phyloP scores from a whole-genome alignment of 2,113 vertebrate genomes.

The Carlito syrichta region DNA sequence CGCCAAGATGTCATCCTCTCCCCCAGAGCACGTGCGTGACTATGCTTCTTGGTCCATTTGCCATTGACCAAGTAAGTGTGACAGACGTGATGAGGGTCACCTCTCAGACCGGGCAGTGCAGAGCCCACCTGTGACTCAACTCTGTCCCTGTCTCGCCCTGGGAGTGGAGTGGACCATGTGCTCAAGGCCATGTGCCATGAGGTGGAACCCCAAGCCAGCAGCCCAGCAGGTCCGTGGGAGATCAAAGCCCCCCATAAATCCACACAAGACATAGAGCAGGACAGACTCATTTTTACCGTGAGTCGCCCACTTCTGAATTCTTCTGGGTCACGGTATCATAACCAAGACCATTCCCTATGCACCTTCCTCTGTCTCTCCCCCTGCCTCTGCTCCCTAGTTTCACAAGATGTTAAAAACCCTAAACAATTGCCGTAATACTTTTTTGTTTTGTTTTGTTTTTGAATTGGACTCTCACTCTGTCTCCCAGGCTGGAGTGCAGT shows the following conservation, averaged over 20 bases:
- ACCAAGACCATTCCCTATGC: not conserved
- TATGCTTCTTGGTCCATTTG: not conserved
- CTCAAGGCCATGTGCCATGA: not conserved
- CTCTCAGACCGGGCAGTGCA: not conserved
- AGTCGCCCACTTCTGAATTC: not conserved
- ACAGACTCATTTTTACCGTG: accelerated
- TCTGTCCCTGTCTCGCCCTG: not conserved
- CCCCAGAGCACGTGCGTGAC: not conserved
- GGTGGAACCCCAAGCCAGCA: not conserved
- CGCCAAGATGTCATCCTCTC: accelerated
- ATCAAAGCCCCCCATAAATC: not conserved
- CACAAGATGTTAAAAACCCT: not conserved
- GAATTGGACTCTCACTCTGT: too few relatives aligned
- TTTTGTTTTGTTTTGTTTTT: too few relatives aligned
- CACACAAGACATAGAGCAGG: not conserved
- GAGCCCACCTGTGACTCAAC: not conserved
- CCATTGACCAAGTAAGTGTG: too few relatives aligned
- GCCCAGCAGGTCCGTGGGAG: not conserved
- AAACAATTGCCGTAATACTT: too few relatives aligned
- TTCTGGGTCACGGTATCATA: not conserved
- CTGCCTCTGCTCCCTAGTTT: not conserved
- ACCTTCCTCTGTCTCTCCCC: not conserved
- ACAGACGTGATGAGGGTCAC: not conserved
- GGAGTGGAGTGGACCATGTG: accelerated
- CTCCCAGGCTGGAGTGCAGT: too few relatives aligned